Evolutionary conservation across 2,888 invertebrate species (phyloP).

Genomic region (Pyrrhosoma nymphula): DNA sequence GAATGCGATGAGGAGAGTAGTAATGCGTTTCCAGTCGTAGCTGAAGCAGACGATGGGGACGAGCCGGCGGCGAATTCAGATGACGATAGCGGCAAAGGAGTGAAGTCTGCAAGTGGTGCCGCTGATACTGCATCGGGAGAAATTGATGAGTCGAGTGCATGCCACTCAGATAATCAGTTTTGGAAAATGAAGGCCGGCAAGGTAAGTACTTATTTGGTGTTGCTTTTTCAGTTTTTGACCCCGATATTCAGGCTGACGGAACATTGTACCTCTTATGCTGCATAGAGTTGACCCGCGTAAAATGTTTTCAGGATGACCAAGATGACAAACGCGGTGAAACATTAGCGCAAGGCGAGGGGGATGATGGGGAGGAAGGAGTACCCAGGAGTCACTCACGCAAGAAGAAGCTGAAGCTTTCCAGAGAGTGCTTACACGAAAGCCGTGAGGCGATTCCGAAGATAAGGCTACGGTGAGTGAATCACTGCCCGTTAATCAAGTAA

Average conservation of each 20-base stretch:
- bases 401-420: conserved; percentile 51
- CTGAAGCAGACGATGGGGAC: conserved; percentile 1
- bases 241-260: neutral
- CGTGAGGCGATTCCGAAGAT: conserved; percentile 54
- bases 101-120: conserved; percentile 34
- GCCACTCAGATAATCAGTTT: conserved; percentile 28
- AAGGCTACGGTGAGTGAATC: conserved; percentile 30
- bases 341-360: conserved; percentile 52
- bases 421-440: conserved; percentile 51
- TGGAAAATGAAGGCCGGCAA: conserved; percentile 50
- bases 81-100: neutral
- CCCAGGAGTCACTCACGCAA: conserved; percentile 57
- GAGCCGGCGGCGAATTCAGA: neutral
- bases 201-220: neutral
- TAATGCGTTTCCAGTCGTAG: neutral
- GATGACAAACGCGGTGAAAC: conserved; percentile 48
- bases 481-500: too few species aligned
- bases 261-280: neutral
- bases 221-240: neutral
- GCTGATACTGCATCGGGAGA: conserved; percentile 37
- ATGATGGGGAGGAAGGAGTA: conserved; percentile 63
- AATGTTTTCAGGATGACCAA: neutral
- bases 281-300: neutral
- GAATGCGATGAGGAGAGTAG: conserved; percentile 20
- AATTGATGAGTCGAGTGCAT: conserved; percentile 36